Conservation (phyloP, 1,140 invertebrate species). For the Euura saliciscinereae region DNA sequence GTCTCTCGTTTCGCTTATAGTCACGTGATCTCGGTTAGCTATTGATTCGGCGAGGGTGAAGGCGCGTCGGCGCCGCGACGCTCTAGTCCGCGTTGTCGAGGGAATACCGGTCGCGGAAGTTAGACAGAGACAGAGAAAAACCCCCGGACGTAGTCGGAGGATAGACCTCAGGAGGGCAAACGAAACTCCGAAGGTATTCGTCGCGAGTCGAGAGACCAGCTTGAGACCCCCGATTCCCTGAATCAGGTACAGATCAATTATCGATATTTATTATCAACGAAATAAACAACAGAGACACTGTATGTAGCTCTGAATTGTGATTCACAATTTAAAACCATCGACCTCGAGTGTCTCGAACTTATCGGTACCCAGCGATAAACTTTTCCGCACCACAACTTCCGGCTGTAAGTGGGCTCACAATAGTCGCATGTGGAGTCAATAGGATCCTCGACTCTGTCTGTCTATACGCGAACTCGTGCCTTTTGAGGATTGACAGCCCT, state of each 20-base stretch:
- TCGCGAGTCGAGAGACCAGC: neutral
- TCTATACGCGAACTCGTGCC: too few relatives aligned
- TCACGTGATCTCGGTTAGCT: slow-evolving; percentile 51
- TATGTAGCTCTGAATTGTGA: too few relatives aligned
- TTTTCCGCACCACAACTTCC: too few relatives aligned
- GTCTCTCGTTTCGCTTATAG: neutral
- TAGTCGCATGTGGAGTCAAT: too few relatives aligned
- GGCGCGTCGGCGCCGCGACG: slow-evolving; percentile 42
- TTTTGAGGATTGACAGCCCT: too few relatives aligned
- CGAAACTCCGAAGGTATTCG: neutral
- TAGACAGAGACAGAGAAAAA: neutral
- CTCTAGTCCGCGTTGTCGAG: neutral
- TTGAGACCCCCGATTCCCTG: neutral
- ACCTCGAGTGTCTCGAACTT: too few relatives aligned
- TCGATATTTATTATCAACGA: too few relatives aligned
- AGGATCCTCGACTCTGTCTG: too few relatives aligned
- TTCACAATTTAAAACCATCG: too few relatives aligned
- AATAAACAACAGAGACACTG: too few relatives aligned
- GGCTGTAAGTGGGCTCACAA: too few relatives aligned
- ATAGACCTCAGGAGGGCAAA: neutral
- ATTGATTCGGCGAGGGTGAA: slow-evolving; percentile 52
- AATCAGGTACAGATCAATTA: slow-evolving; percentile 10
- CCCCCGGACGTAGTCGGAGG: neutral
- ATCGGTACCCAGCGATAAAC: too few relatives aligned
- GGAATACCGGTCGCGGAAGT: slow-evolving; percentile 7